Base-by-base conservation (phyloP, 1,140 invertebrate genomes). In the Andrena cerasifolii region DNA sequence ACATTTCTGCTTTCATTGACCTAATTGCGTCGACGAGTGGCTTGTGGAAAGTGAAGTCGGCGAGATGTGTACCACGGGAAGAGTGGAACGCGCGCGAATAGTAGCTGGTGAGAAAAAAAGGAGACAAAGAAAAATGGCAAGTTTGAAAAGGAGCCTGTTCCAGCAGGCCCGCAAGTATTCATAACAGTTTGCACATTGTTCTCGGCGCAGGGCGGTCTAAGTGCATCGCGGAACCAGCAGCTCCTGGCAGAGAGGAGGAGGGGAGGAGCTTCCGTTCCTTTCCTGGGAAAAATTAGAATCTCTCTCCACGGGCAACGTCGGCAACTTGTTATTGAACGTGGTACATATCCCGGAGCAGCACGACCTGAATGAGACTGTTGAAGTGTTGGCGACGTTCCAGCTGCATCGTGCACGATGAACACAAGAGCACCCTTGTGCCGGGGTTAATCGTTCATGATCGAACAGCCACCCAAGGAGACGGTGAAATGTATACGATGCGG, bases 301-400 rank as follows among this genome's bases (percentile, higher is more conserved):
- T 79, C 62, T 67, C 62, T 67, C 71, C 67, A 75, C 80, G 59
- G n/a, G 73, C 80, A 74, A 74, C 80, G 86, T 86, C 68, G 72
- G 87, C 87, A 85, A 88, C 68, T 86, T 85, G 84, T 89, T 89
- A 89, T 88, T 83, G 84, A 89, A 84, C 71, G 71, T 47, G 65
- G 74, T 70, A 83, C 58, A 63, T 75, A 47, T 59, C 43, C 65
- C 51, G 43, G 28, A 73, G 65, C 53, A 58, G 72, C 78, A 79
- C 78, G 85, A 85, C 84, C 79, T 68, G 82, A 87, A 85, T 86
- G 83, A 80, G 74, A 82, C 73, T 78, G 78, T 85, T 83, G 84
- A 85, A 74, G 67, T 83, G 63, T 88, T 90, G 87, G 87, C 84
- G 61, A 59, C 21, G 59, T 66, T 86, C 89, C 89, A 90, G 78